Conservation (phyloP, 2,113 vertebrate genomes). For the Vulpes lagopus region DNA sequence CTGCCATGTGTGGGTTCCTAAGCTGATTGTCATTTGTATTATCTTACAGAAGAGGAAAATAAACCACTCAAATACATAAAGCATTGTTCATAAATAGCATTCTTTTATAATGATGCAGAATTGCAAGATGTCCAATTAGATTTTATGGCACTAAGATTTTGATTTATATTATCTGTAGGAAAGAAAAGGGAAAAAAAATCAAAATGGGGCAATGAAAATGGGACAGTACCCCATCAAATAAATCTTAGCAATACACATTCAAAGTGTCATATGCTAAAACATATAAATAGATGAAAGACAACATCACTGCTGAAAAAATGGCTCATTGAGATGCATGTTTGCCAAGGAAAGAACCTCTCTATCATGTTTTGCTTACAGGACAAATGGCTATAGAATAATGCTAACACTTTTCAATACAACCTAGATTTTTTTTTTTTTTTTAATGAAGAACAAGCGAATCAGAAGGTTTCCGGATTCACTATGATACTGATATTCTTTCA, state of each 20-base stretch:
- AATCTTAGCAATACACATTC: slow-evolving; percentile 53
- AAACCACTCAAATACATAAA: slow-evolving; percentile 25
- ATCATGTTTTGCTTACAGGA: not conserved
- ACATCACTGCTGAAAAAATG: not conserved
- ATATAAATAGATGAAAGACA: slow-evolving; percentile 14
- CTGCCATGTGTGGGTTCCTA: slow-evolving; percentile 56
- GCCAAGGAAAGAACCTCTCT: not conserved
- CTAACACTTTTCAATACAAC: not conserved
- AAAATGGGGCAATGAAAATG: slow-evolving; percentile 43
- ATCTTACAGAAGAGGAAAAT: slow-evolving; percentile 61
- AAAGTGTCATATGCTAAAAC: slow-evolving; percentile 47
- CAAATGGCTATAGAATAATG: not conserved
- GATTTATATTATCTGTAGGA: slow-evolving; percentile 71
- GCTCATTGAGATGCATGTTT: not conserved
- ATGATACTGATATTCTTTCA: not conserved
- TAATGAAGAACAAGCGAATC: not conserved
- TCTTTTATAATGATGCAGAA: slow-evolving; percentile 59
- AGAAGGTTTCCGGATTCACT: not conserved
- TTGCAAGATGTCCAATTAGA: slow-evolving; percentile 62
- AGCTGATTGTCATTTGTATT: slow-evolving; percentile 68
- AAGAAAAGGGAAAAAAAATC: slow-evolving; percentile 22
- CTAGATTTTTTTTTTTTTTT: not conserved
- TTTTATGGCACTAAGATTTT: slow-evolving; percentile 56
- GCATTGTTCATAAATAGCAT: slow-evolving; percentile 10
- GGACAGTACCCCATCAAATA: slow-evolving; percentile 36